phyloP scores from a whole-genome alignment of 2,797 vertebrate species.

The Alectoris magna region DNA sequence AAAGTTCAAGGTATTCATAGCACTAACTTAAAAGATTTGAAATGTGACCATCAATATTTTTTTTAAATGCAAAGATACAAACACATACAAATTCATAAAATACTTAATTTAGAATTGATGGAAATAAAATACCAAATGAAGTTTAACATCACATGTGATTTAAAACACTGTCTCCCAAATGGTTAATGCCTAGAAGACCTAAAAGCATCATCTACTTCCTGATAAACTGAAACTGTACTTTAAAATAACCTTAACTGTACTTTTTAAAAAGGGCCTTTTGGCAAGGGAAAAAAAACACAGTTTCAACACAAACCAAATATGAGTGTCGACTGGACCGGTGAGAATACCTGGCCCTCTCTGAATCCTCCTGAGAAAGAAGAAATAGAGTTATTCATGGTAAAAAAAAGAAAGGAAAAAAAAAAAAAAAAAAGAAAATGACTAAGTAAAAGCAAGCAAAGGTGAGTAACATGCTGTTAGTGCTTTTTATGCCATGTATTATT shows the following conservation, averaged over 20 bases:
- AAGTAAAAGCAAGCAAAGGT: not conserved
- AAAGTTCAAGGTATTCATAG: not conserved
- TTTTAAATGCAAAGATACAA: not conserved
- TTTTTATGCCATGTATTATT: not conserved
- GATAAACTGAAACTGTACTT: constrained; percentile 56
- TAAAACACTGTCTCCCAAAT: constrained; percentile 86
- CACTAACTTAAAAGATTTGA: not conserved
- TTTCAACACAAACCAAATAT: constrained; percentile 89
- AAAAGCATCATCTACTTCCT: constrained; percentile 82
- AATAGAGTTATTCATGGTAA: constrained; percentile 54
- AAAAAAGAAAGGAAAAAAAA: not conserved
- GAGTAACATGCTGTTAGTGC: not conserved
- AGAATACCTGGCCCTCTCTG: constrained; percentile 90
- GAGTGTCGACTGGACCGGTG: constrained; percentile 83
- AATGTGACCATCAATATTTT: not conserved
- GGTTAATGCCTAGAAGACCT: constrained; percentile 76
- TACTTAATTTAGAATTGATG: not conserved
- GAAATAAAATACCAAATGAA: not conserved
- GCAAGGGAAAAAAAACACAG: constrained; percentile 6
- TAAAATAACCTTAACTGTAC: constrained; percentile 32
- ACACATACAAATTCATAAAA: not conserved
- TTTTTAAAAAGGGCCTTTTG: constrained; percentile 24
- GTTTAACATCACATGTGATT: not conserved
- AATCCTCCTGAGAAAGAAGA: constrained; percentile 90
- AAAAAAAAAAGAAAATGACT: not conserved